Conservation (phyloP, 2,888 invertebrate species). For the Chrysina gloriosa region DNA sequence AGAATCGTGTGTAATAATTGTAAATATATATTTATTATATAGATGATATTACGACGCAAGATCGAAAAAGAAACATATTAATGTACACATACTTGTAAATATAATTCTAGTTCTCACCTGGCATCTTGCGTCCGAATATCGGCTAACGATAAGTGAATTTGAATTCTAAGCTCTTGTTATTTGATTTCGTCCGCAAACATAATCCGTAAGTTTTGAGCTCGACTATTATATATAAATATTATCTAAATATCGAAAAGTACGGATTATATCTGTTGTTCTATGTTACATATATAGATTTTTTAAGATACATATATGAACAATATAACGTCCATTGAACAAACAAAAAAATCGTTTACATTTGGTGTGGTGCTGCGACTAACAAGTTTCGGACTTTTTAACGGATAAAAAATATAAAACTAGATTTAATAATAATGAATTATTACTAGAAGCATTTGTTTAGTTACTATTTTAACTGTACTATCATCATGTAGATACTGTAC, state of each 20-base stretch:
- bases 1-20: slow-evolving; percentile 17
- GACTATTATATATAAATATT: background rate
- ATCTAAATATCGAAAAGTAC: background rate
- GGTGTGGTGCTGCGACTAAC: slow-evolving; percentile 62
- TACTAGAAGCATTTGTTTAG: slow-evolving; percentile 56
- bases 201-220: background rate
- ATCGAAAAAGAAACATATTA: slow-evolving; percentile 8
- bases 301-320: slow-evolving; percentile 13
- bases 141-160: background rate
- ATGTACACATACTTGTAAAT: slow-evolving; percentile 28
- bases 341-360: slow-evolving; percentile 47
- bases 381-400: slow-evolving; percentile 54
- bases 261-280: background rate
- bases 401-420: slow-evolving; percentile 45
- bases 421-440: slow-evolving; percentile 47
- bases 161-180: slow-evolving; percentile 6
- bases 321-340: slow-evolving; percentile 41
- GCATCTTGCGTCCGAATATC: slow-evolving; percentile 17
- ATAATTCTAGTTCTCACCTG: slow-evolving; percentile 32
- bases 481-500: slow-evolving; percentile 63
- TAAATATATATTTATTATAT: slow-evolving; percentile 9
- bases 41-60: slow-evolving; percentile 1
- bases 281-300: slow-evolving; percentile 10
- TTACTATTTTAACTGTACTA: slow-evolving; percentile 57
- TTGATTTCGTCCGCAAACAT: slow-evolving; percentile 1